Evolutionary conservation across 2,888 invertebrate species (phyloP).

Genomic region (Ophion obscuratus): DNA sequence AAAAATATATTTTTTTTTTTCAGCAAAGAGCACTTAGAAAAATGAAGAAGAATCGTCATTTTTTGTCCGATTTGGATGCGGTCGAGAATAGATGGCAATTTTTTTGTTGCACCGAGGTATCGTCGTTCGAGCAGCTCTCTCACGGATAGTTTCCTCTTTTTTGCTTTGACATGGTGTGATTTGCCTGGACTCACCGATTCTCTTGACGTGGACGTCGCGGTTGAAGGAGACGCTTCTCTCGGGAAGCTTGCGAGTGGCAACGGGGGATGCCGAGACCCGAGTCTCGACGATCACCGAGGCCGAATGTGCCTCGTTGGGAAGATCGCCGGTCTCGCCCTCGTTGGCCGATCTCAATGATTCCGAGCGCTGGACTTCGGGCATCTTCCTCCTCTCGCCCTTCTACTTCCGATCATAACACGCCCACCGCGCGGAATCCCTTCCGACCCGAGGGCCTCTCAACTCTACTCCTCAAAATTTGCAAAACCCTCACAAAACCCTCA

Average conservation of each 20-base stretch:
- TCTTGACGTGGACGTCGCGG: slow-evolving; percentile 95
- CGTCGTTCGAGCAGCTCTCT: slow-evolving; percentile 76
- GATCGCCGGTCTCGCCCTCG: slow-evolving; percentile 72
- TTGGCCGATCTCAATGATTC: slow-evolving; percentile 83
- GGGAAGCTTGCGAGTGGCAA: slow-evolving; percentile 84
- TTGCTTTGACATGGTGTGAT: slow-evolving; percentile 73
- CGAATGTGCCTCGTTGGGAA: slow-evolving; percentile 70
- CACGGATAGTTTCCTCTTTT: slow-evolving; percentile 50
- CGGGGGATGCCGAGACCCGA: slow-evolving; percentile 75
- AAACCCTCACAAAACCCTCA: background rate
- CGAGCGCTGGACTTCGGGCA: slow-evolving; percentile 86
- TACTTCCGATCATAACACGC: slow-evolving; percentile 77
- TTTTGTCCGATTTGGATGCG: slow-evolving; percentile 5
- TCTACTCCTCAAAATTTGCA: background rate
- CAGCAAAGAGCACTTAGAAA: background rate
- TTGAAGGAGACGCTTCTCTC: slow-evolving; percentile 94
- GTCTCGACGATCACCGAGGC: slow-evolving; percentile 69
- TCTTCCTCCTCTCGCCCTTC: slow-evolving; percentile 81
- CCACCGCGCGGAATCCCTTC: slow-evolving; percentile 46
- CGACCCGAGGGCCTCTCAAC: background rate
- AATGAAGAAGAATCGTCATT: slow-evolving; percentile 25
- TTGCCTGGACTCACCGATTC: slow-evolving; percentile 90
- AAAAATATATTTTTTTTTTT: too few relatives aligned
- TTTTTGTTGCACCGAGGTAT: background rate
- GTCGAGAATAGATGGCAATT: background rate